These are phyloP conservation scores for Malaclemys terrapin DNA, from an alignment of 2,113 vertebrate genomes.

Conservation along the genomic window DNA sequence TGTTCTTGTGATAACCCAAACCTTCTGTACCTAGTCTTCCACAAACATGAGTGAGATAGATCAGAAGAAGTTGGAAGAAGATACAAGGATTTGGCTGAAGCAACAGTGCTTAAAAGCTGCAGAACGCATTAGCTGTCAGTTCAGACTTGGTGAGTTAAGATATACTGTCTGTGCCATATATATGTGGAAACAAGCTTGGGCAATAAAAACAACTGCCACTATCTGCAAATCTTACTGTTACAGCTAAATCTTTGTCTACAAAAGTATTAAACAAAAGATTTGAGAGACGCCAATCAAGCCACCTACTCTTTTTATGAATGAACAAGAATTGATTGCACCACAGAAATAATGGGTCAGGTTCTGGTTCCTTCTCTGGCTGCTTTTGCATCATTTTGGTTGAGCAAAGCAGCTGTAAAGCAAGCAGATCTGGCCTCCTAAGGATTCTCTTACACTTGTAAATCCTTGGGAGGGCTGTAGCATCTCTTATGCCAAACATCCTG, in stretches of 20 bases:
- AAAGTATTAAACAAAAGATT: neutral
- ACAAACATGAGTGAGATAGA: neutral
- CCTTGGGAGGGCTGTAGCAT: neutral
- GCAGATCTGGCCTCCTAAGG: neutral
- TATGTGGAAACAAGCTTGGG: neutral
- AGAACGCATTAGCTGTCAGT: neutral
- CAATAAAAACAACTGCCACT: neutral
- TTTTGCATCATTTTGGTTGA: neutral
- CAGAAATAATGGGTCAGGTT: neutral
- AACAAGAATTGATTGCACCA: neutral
- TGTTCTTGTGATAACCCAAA: neutral
- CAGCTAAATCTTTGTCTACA: neutral
- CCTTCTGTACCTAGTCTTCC: neutral
- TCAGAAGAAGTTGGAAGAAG: neutral
- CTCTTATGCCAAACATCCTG: neutral
- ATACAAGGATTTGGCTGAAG: neutral
- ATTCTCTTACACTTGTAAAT: neutral
- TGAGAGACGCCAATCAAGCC: neutral
- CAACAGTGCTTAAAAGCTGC: slow-evolving; percentile 17
- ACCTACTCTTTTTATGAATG: neutral
- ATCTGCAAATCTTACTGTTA: neutral
- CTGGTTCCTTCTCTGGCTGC: neutral
- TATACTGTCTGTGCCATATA: neutral
- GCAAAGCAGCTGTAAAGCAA: neutral
- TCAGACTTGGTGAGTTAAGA: neutral